Evolutionary conservation across 2,888 invertebrate genomes (phyloP), one percentile per base, ranked within the genome.

Genomic region (Cremastobaeus sp.): DNA sequence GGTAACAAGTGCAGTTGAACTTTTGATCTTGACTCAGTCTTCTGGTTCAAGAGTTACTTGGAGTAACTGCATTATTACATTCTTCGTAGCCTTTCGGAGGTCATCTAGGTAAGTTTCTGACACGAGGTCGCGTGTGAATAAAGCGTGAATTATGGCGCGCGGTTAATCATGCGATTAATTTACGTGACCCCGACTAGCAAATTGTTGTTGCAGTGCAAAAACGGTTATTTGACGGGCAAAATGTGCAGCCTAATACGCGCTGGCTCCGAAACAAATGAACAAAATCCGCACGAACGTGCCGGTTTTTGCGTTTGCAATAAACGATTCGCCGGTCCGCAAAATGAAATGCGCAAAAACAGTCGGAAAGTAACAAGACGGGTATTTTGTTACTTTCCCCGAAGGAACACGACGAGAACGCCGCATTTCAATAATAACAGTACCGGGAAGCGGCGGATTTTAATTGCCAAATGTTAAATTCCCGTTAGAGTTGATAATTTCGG

Each of bases 381-480:
- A n/a, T n/a, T n/a, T n/a, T n/a, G n/a, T n/a, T n/a, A n/a, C n/a
- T 30, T 3, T 30, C 1, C 30, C 3, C 2, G 1, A 9, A 8
- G 30, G 30, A 30, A 30, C 8, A 6, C 3, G 3, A 30, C 3
- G 9, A 30, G 30, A 6, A 30, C n/a, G n/a, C n/a, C n/a, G n/a
- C n/a, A n/a, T n/a, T n/a, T n/a, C n/a, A n/a, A n/a, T n/a, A n/a
- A n/a, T n/a, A n/a, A n/a, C n/a, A n/a, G n/a, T n/a, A n/a, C n/a
- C n/a, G n/a, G 12, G 45, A 43, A 28, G 35, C 43, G 14, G 6
- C 6, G 14, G n/a, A 14, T 35, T 70, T 47, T 62, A 70, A 62
- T 70, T 59, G 54, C 54, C 12, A 55, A 39, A 45, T 52, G 68
- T 68, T 68, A 41, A 59, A 68, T 59, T 60, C 62, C 62, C 54